A percentile compares a stretch with the other conserved stretches of the same genome.
phyloP scores from a whole-genome alignment of 2,113 vertebrate genomes.

The Mesoclemmys tuberculata region DNA sequence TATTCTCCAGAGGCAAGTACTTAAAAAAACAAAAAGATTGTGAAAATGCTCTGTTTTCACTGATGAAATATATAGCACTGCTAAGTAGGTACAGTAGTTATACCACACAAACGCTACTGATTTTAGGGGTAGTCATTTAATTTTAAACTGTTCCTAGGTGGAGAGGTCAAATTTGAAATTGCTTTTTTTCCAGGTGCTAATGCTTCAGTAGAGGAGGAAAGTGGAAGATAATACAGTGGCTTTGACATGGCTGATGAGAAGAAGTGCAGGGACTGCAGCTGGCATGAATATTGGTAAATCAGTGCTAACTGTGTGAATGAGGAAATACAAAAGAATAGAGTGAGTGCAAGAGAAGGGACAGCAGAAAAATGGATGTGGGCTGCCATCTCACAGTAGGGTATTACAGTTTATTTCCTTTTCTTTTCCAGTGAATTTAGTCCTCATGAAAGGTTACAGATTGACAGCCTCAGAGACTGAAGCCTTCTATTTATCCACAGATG shows the following conservation, averaged over 20 bases:
- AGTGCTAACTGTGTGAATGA: background rate
- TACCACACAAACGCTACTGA: background rate
- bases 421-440: background rate
- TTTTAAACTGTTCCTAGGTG: background rate
- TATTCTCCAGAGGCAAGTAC: background rate
- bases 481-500: background rate
- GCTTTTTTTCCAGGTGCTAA: background rate
- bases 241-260: background rate
- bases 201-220: background rate
- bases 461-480: background rate
- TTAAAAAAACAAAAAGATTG: background rate
- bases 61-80: background rate
- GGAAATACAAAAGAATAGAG: background rate
- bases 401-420: background rate
- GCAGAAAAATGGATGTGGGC: background rate
- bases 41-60: background rate
- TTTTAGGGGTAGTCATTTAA: background rate
- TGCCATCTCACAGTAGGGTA: background rate
- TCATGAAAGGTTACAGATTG: background rate
- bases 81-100: background rate
- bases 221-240: background rate
- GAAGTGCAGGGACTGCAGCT: background rate
- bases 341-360: background rate
- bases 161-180: background rate
- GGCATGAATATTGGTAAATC: background rate